These are phyloP conservation scores for Chelonoidis abingdonii DNA, from an alignment of 2,113 vertebrate genomes.

Conservation along the genomic window DNA sequence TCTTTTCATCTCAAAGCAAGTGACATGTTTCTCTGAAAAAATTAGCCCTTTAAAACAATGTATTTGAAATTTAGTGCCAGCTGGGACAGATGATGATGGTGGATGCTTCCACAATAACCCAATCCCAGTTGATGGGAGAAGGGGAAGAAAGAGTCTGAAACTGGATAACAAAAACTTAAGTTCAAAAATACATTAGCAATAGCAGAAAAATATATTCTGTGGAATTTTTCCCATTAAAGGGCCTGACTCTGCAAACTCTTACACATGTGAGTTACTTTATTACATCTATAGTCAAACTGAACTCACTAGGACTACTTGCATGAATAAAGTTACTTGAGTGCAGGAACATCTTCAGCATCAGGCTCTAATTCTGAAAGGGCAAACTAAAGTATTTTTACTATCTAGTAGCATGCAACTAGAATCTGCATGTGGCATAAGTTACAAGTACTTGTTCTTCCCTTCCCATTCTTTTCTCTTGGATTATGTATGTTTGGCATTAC, in stretches of 20 bases:
- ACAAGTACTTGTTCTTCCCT: not conserved
- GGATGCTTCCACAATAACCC: too few relatives aligned
- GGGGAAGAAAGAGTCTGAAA: not conserved
- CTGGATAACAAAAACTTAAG: not conserved
- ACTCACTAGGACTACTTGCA: not conserved
- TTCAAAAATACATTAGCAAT: not conserved
- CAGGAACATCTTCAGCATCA: not conserved
- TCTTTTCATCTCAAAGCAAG: not conserved
- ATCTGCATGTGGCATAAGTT: not conserved
- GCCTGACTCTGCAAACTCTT: too few relatives aligned
- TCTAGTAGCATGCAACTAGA: not conserved
- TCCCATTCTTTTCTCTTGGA: slow-evolving; percentile 8
- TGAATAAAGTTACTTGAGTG: not conserved
- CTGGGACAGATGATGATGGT: too few relatives aligned
- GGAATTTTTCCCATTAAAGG: not conserved
- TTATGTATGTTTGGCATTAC: not conserved
- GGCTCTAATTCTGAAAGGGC: not conserved
- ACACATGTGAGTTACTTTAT: not conserved
- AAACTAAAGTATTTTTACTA: not conserved
- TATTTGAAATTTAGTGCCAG: not conserved
- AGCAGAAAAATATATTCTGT: not conserved
- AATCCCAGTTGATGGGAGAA: too few relatives aligned
- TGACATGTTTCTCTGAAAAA: not conserved
- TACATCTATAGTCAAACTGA: not conserved
- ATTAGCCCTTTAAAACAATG: not conserved